Conservation (phyloP, 2,113 vertebrate genomes). For the Calypte anna region DNA sequence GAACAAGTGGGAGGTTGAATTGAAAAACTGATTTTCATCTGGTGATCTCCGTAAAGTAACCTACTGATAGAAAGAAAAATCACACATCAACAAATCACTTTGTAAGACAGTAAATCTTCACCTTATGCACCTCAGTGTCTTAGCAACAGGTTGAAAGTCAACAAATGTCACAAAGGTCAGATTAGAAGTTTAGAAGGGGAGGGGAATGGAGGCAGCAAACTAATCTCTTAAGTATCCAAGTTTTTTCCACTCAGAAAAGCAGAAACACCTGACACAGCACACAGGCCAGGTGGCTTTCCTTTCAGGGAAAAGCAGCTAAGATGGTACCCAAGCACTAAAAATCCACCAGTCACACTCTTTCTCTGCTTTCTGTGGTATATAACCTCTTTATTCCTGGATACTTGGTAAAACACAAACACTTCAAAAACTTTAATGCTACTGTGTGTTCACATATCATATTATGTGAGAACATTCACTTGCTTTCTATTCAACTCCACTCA, state of each 20-base stretch:
- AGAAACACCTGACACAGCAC: background rate
- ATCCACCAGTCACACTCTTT: background rate
- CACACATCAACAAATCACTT: background rate
- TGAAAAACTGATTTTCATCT: slow-evolving; percentile 45
- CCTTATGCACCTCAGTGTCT: background rate
- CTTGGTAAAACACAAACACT: background rate
- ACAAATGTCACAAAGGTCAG: background rate
- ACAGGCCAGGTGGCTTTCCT: background rate
- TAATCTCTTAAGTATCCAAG: background rate
- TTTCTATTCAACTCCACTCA: background rate
- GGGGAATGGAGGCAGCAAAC: background rate
- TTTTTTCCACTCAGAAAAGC: background rate
- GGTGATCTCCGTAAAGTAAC: slow-evolving; percentile 46
- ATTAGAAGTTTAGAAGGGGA: background rate
- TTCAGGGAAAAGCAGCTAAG: background rate
- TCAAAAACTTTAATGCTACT: background rate
- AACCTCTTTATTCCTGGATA: background rate
- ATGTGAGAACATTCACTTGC: background rate
- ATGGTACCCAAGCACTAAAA: background rate
- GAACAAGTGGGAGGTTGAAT: background rate
- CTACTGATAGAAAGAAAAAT: slow-evolving; percentile 37
- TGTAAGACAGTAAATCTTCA: background rate
- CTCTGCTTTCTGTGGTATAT: background rate
- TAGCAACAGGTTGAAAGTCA: slow-evolving; percentile 19
- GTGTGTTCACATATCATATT: background rate